A percentile compares a stretch with the other conserved stretches of the same genome.
These are phyloP conservation scores for Palloptera scutellata DNA, from an alignment of 2,888 invertebrate genomes.

Conservation along the genomic window DNA sequence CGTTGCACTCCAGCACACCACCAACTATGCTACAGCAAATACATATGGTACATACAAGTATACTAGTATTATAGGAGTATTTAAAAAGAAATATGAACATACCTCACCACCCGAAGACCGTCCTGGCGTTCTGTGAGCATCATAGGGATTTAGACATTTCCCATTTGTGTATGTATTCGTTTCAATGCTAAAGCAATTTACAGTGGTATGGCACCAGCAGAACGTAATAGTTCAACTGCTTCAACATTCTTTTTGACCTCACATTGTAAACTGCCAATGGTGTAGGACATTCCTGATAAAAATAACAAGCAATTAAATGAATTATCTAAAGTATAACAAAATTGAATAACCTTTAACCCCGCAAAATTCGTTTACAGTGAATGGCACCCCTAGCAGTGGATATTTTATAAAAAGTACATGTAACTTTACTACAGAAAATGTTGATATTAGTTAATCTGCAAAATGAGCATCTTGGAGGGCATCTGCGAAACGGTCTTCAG, in stretches of 20 bases:
- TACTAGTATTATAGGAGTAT: no score
- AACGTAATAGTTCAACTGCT: constrained; percentile 69
- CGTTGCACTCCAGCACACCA: no score
- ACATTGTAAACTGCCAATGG: constrained; percentile 71
- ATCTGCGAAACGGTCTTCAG: constrained; percentile 71
- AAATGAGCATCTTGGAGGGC: constrained; percentile 72
- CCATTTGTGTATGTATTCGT: constrained; percentile 82
- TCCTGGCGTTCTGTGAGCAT: constrained; percentile 76
- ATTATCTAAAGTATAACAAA: background rate
- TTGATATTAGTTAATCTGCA: constrained; percentile 66
- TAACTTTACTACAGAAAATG: constrained; percentile 40
- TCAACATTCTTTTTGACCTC: constrained; percentile 71
- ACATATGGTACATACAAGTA: no score
- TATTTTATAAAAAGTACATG: constrained; percentile 59
- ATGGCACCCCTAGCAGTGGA: constrained; percentile 82
- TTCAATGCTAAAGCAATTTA: constrained; percentile 89
- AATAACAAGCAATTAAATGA: background rate
- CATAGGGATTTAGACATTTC: constrained; percentile 83
- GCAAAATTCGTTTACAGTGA: constrained; percentile 84
- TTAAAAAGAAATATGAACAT: constrained; percentile 12
- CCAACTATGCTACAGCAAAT: no score
- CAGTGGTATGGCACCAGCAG: constrained; percentile 84
- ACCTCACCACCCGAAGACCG: constrained; percentile 93
- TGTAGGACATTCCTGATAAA: constrained; percentile 71
- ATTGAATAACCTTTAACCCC: constrained; percentile 70